Evolutionary conservation across 23 tunicate species (phyloP), one percentile per base, ranked within the genome.

Genomic region (Ascidia mentula): DNA sequence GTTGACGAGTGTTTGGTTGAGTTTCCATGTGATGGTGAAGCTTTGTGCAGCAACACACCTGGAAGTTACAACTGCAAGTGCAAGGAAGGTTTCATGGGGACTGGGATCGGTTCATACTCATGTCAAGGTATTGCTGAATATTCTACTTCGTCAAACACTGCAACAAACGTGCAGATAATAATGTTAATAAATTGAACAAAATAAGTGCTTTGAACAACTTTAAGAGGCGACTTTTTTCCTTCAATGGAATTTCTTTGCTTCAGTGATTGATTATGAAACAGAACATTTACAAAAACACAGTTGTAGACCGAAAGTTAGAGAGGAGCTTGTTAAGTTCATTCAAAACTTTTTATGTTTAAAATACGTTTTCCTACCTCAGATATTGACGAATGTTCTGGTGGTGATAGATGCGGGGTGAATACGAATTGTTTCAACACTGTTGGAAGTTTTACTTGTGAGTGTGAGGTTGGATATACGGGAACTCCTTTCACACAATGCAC

Each of bases 41-140:
- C 85, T 9, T 35, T 7, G 20, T 86, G 90, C 45, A 73, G 24
- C 31, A 75, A 86, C 39, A 37, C 72, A 6, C 45, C 31, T 18
- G 92, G 92, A 37, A 37, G 82, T 38, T 88, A 31, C 70, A 60
- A 40, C 24, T 88, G 92, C 71, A 12, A n/a, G 9, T 88, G 92
- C 31, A 81, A 88, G 24, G 86, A 82, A 38, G 92, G 87, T 20
- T 88, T 24, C 45, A 45, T 32, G 0, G 79, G 72, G 1, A 6
- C 9, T 28, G 73, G 37, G 13, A 32, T 35, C 20, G 78, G 46
- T 5, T 31, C 34, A 1, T 38, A 39, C 37, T 74, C 78, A 5
- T 38, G 78, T 36, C 38, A 71, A 71, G 75, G 75, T 71, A 45
- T 17, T 18, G n/a, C n/a, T n/a, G n/a, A n/a, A n/a, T n/a, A n/a